Conservation (phyloP, 1,140 invertebrate species). For the Cotesia typhae region DNA sequence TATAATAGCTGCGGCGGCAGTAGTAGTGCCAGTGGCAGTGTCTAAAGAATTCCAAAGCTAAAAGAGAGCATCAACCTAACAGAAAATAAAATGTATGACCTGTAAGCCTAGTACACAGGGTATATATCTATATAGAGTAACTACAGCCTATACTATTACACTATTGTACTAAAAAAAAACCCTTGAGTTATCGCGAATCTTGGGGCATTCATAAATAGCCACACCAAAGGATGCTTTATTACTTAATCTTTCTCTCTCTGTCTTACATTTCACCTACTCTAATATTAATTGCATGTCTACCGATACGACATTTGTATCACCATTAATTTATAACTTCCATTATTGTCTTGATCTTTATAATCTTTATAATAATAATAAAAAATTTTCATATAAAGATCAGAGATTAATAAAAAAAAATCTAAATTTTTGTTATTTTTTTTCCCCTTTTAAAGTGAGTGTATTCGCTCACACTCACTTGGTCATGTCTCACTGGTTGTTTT, state of each 20-base stretch:
- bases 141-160: too few relatives aligned
- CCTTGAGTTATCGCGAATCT: conserved; percentile 39
- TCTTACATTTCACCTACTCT: conserved; percentile 8
- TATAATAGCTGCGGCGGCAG: too few relatives aligned
- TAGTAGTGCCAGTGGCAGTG: background rate
- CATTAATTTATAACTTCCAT: background rate
- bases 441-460: background rate
- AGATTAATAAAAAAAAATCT: too few relatives aligned
- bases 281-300: conserved; percentile 20
- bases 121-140: too few relatives aligned
- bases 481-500: conserved; percentile 8
- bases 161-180: background rate
- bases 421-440: background rate
- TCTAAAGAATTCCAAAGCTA: conserved; percentile 19
- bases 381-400: too few relatives aligned
- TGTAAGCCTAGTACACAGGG: background rate
- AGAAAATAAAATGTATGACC: background rate
- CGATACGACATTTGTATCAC: conserved; percentile 37
- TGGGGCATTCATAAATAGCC: conserved; percentile 39
- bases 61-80: conserved; percentile 1
- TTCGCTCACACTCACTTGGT: conserved; percentile 9
- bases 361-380: too few relatives aligned
- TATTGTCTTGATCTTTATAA: background rate
- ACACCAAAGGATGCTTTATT: conserved; percentile 29
- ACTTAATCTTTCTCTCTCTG: background rate